Percentiles rank a stretch among this genome's conserved stretches.
Conservation (phyloP, 2,113 vertebrate species). For the Asarcornis scutulata region DNA sequence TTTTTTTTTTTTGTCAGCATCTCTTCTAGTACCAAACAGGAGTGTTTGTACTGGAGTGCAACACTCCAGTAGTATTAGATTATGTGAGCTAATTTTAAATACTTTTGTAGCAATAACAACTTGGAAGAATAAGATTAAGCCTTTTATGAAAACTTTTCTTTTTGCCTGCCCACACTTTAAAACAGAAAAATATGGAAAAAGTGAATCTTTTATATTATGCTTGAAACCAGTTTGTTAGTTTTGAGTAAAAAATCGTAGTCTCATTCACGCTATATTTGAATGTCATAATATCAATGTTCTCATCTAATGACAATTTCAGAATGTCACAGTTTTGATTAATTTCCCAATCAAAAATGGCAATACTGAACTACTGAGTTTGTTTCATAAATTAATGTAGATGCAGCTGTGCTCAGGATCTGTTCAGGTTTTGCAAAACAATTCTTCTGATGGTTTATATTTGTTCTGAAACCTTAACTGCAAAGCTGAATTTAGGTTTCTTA, state of each 20-base stretch:
- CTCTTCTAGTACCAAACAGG: not conserved
- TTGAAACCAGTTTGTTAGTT: not conserved
- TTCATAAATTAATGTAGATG: not conserved
- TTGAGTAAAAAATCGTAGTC: not conserved
- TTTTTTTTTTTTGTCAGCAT: not conserved
- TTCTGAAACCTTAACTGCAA: not conserved
- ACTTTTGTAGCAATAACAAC: not conserved
- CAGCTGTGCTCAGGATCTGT: not conserved
- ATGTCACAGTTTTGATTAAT: not conserved
- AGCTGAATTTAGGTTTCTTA: not conserved
- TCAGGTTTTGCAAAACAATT: not conserved
- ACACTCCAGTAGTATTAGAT: not conserved
- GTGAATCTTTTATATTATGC: not conserved
- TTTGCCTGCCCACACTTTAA: not conserved
- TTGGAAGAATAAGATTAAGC: not conserved
- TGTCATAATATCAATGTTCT: not conserved
- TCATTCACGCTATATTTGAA: not conserved
- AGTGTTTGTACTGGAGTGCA: not conserved
- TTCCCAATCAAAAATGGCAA: not conserved
- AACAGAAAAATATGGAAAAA: not conserved
- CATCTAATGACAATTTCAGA: not conserved
- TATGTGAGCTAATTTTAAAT: not conserved
- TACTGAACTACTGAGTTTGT: not conserved
- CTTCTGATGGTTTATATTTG: not conserved
- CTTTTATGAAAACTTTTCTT: conserved; percentile 21